Conservation (phyloP, 2,888 invertebrate genomes). For the Podotricha telesiphe region DNA sequence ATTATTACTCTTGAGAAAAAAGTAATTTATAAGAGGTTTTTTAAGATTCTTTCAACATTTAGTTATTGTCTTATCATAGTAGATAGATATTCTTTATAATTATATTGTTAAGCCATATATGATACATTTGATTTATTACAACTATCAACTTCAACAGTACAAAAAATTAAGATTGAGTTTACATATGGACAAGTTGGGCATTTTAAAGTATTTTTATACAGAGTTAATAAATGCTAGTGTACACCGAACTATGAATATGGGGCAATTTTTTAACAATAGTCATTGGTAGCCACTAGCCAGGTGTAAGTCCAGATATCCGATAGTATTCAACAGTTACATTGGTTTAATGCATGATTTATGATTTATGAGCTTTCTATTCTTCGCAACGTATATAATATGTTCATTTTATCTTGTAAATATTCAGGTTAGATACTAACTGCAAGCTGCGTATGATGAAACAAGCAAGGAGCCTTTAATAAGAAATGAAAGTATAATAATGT, state of each 20-base stretch:
- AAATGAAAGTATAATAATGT: conserved; percentile 16
- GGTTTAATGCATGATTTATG: conserved; percentile 23
- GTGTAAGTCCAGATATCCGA: conserved; percentile 15
- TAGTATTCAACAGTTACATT: conserved; percentile 27
- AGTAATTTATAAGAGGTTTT: no score
- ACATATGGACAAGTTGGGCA: no score
- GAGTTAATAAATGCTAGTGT: neutral
- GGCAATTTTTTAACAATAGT: conserved; percentile 18
- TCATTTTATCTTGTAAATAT: conserved; percentile 26
- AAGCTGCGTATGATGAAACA: conserved; percentile 18
- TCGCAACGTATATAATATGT: conserved; percentile 24
- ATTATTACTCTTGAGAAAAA: no score
- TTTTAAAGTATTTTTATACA: no score
- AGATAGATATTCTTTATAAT: no score
- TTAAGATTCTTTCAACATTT: no score
- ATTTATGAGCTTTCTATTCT: conserved; percentile 32
- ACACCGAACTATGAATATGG: neutral
- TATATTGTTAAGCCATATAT: no score
- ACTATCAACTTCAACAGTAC: no score
- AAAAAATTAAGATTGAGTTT: no score
- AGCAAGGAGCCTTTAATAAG: conserved; percentile 8
- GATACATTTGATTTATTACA: no score
- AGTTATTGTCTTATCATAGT: no score
- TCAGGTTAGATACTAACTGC: conserved; percentile 24
- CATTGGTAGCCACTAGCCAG: conserved; percentile 1